Evolutionary conservation across 92 coral and sea anemone genomes (phyloP).

Genomic region (Galaxea fascicularis): DNA sequence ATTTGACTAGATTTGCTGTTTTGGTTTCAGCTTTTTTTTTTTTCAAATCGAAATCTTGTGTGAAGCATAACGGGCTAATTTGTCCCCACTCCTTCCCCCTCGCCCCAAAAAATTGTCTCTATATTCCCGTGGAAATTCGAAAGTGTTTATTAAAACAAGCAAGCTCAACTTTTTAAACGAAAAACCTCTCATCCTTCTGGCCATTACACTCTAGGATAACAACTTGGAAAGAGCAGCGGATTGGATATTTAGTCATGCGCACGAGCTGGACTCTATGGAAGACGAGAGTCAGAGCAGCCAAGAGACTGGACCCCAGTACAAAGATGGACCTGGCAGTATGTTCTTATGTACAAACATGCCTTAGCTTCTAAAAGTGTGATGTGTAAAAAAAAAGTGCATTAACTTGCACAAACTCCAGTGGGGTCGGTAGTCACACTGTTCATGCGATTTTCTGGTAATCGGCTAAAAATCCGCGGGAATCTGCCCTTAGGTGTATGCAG

Average conservation of each 20-base stretch:
- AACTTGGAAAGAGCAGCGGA: constrained; percentile 96
- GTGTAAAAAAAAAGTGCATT: background rate
- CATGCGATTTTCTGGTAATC: background rate
- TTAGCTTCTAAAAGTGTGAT: background rate
- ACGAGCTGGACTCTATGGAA: constrained; percentile 88
- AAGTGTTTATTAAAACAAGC: too few species aligned
- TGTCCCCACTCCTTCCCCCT: too few species aligned
- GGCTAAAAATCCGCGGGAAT: too few species aligned
- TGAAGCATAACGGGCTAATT: too few species aligned
- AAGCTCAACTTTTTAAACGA: too few species aligned
- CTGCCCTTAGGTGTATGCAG: too few species aligned
- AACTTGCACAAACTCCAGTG: background rate
- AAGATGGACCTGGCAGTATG: constrained; percentile 93
- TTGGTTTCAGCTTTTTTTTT: background rate
- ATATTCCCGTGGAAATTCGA: too few species aligned
- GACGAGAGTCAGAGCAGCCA: constrained; percentile 64
- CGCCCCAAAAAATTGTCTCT: too few species aligned
- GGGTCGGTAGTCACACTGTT: background rate
- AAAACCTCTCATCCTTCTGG: background rate
- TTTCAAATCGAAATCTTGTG: too few species aligned
- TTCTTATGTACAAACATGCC: background rate
- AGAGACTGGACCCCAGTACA: constrained; percentile 87
- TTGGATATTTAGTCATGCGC: constrained; percentile 98
- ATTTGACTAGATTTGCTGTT: background rate
- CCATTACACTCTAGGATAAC: constrained; percentile 65